Conservation (phyloP, 2,797 vertebrate species). For the Diglossa cyanea region DNA sequence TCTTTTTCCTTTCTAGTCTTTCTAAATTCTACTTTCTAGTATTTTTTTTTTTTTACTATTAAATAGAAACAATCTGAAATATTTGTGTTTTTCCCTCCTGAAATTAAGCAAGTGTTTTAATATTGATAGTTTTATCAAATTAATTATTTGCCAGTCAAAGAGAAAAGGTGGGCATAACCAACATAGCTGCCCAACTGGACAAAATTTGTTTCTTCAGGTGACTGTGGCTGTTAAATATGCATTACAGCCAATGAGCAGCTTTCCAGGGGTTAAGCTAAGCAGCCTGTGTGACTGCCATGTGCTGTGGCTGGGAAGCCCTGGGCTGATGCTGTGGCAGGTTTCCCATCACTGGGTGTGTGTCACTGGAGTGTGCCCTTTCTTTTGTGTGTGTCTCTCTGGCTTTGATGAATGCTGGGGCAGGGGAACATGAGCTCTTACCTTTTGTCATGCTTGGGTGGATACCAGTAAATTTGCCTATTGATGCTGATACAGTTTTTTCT, state of each 20-base stretch:
- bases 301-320: constrained; percentile 22
- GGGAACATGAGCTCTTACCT: constrained; percentile 48
- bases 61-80: background rate
- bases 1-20: background rate
- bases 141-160: background rate
- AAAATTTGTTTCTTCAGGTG: background rate
- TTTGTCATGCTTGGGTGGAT: constrained; percentile 57
- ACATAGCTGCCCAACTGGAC: background rate
- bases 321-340: background rate
- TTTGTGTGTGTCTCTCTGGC: constrained; percentile 22
- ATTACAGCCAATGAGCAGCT: background rate
- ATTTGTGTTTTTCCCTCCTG: background rate
- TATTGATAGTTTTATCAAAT: background rate
- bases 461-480: constrained; percentile 53
- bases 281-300: background rate
- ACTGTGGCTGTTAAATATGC: background rate
- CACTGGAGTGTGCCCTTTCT: constrained; percentile 59
- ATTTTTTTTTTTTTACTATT: background rate
- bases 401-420: constrained; percentile 55
- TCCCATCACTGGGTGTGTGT: constrained; percentile 34
- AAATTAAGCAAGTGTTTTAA: background rate
- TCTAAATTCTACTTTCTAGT: background rate
- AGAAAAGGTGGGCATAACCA: background rate
- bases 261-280: background rate
- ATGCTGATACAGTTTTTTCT: constrained; percentile 65